Evolutionary conservation across 2,113 vertebrate species (phyloP).

Genomic region (Nannobrachium achirus): DNA sequence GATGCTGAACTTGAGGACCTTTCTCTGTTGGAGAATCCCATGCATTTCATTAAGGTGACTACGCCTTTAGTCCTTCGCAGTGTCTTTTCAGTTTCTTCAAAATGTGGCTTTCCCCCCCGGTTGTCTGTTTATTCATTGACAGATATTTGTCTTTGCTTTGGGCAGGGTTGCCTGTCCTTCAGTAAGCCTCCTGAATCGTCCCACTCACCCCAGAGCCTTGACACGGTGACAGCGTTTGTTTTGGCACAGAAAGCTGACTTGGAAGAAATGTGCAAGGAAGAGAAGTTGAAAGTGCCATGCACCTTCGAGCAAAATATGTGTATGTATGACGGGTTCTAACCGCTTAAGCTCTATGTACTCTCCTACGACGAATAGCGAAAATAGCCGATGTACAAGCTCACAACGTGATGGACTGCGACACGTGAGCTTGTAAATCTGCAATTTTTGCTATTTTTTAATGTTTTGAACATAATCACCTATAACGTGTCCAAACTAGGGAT

Average conservation of each 20-base stretch:
- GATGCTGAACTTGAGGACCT: constrained; percentile 48
- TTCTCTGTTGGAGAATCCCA: constrained; percentile 49
- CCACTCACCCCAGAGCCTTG: neutral
- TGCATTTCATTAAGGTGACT: too few relatives aligned
- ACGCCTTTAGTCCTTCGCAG: too few relatives aligned
- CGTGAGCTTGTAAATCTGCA: too few relatives aligned
- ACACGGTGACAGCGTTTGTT: constrained; percentile 11
- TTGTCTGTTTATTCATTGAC: neutral
- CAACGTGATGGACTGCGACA: too few relatives aligned
- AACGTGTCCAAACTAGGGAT: too few relatives aligned
- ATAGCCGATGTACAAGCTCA: too few relatives aligned
- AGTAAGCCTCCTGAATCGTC: constrained; percentile 9
- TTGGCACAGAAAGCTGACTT: constrained; percentile 33
- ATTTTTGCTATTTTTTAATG: too few relatives aligned
- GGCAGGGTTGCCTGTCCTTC: constrained; percentile 40
- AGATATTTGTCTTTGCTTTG: neutral
- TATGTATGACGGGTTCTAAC: constrained; percentile 17
- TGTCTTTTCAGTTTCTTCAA: constrained; percentile 58
- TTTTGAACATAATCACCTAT: too few relatives aligned
- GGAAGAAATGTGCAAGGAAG: constrained; percentile 9
- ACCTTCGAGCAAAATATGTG: neutral
- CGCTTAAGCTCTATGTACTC: too few relatives aligned
- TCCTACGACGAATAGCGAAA: too few relatives aligned
- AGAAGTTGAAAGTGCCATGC: neutral
- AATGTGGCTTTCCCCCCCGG: neutral